Percentiles rank a stretch among this genome's conserved stretches.
phyloP scores from a whole-genome alignment of 2,888 invertebrate genomes.

The Trilocha varians region DNA sequence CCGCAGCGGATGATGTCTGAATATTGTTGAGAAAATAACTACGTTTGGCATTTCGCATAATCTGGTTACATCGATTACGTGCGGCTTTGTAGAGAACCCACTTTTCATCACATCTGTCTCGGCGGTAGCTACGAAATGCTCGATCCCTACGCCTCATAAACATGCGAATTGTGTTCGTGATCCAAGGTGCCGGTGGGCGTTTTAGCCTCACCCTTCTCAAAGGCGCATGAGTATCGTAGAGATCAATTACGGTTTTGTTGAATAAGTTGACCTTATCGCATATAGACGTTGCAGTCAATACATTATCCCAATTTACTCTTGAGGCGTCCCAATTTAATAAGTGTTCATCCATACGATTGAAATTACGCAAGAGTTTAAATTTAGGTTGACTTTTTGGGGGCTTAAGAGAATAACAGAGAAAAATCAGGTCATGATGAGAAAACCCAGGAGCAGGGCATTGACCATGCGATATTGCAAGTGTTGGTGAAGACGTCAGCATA shows the following conservation, averaged over 20 bases:
- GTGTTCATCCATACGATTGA: no score
- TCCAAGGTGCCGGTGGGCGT: conserved; percentile 1
- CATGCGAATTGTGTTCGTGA: not conserved
- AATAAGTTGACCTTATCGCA: no score
- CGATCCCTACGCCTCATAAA: no score
- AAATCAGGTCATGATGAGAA: not conserved
- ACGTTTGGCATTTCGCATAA: conserved; percentile 5
- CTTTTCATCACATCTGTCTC: not conserved
- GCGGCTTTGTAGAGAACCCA: not conserved
- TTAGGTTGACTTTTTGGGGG: no score
- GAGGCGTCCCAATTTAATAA: no score
- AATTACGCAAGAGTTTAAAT: no score
- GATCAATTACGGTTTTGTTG: not conserved
- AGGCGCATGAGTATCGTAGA: conserved; percentile 1
- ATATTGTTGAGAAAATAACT: conserved; percentile 4
- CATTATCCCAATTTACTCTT: no score
- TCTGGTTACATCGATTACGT: conserved; percentile 5
- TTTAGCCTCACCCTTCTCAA: not conserved
- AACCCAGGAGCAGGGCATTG: conserved; percentile 1
- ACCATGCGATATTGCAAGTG: not conserved
- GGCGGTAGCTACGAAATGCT: no score
- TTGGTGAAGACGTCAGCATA: conserved; percentile 1
- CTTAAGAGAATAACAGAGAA: no score
- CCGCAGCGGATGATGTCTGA: not conserved
- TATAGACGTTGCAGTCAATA: no score